Evolutionary conservation across 2,113 vertebrate genomes (phyloP).

Genomic region (Mastomys natalensis): DNA sequence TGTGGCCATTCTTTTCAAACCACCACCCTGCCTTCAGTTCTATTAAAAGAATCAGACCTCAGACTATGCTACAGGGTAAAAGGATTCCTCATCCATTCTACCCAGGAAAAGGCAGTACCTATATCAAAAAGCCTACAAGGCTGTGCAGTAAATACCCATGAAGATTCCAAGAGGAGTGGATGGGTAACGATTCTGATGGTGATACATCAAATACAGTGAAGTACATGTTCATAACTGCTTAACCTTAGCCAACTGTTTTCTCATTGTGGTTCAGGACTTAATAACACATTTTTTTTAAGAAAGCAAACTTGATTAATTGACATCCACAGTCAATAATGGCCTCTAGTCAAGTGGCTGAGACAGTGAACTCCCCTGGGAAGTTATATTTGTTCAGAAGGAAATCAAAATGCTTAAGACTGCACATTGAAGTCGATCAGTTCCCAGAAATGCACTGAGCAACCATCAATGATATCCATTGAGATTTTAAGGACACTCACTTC

Average conservation of each 20-base stretch:
- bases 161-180: not conserved
- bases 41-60: not conserved
- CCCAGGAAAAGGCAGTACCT: not conserved
- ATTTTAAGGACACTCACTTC: not conserved
- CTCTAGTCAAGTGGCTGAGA: not conserved
- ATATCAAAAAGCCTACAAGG: not conserved
- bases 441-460: not conserved
- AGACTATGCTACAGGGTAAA: not conserved
- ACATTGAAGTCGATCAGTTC: not conserved
- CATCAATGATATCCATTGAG: not conserved
- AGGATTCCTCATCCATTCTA: not conserved
- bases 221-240: not conserved
- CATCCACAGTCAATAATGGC: not conserved
- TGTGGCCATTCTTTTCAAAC: not conserved
- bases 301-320: not conserved
- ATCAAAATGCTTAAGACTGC: not conserved
- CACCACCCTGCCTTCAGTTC: not conserved
- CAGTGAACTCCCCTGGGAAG: not conserved
- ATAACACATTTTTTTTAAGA: not conserved
- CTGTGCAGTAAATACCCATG: not conserved
- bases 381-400: not conserved
- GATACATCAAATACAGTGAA: not conserved
- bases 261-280: slow-evolving; percentile 9
- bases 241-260: not conserved
- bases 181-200: not conserved